Base-by-base conservation (phyloP, 2,797 vertebrate species). In the Pteronotus mesoamericanus region DNA sequence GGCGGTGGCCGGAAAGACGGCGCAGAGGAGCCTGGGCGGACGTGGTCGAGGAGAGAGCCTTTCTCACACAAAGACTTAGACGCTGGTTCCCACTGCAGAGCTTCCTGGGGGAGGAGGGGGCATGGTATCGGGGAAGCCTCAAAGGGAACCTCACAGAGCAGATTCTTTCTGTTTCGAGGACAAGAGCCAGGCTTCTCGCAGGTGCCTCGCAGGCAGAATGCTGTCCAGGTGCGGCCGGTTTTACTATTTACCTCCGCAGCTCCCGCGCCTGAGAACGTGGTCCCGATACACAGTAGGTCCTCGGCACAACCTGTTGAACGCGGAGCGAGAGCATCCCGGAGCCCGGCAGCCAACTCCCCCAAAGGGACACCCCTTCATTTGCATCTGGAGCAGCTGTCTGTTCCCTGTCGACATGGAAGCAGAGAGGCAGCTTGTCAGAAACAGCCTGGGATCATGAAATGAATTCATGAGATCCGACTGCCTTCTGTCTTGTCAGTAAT, bases 251-350 rank as follows among this genome's bases (percentile, higher is more conserved):
- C 39, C 37, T 10, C 48, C 5, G 51, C 8, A 1, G 8, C 37
- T 26, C 39, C 14, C 21, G 48, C 22, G 0, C 37, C 18, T 7
- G 15, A 51, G 9, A 44, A 2, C 12, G 15, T 1, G 11, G 77
- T 21, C 16, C 32, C 0, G 15, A 42, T 22, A 0, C 19, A 3
- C 3, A 12, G 9, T 16, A 21, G 68, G 44, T 18, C n/a, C 72
- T 53, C 78, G 1, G 6, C 0, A 6, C 74, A 32, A 6, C 1
- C 48, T 2, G 14, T 0, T 22, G 7, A 2, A n/a, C 0, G 2
- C 5, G 16, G 19, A 34, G 32, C 2, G 26, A 79, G 9, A 51
- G 10, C 64, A 18, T 21, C 69, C 19, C 12, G 1, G 26, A 26
- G 29, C 51, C 39, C 6, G 10, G 48, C n/a, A 24, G n/a, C 83